Base-by-base conservation (phyloP, 2,888 invertebrate species). In the Biston betularia region DNA sequence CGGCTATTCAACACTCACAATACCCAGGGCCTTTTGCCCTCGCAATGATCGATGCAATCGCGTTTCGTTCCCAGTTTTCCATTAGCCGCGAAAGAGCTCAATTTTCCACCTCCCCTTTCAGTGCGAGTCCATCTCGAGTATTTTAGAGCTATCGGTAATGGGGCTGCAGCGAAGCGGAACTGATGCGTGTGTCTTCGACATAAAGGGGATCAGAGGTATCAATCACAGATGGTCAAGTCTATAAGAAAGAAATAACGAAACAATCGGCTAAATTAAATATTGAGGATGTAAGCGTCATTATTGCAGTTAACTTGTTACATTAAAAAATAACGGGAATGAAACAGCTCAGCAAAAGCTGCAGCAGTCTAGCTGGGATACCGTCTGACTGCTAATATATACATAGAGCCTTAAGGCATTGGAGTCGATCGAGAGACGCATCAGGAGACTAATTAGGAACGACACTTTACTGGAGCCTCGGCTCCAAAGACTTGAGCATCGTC, bases 91-190 rank as follows among this genome's bases (percentile, higher is more conserved):
- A 56, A 60, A 50, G 45, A 60, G 55, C 60, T 60, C 60, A 65
- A 65, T 65, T 65, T 65, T 65, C 65, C 50, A 65, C 40, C 50
- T 65, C 50, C 61, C 60, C n/a, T 52, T 62, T 65, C 53, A 65
- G 7, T 14, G 42, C 3, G 48, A 40, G 57, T 57, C 57, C 52
- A 40, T 66, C 57, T 54, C 14, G 44, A 35, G 48, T 42, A 24
- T 24, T 54, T 42, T 54, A 9, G 54, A 44, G 35, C 42, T 54
- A 65, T 54, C 40, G 48, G 54, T 60, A 65, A 60, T 60, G 53
- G 48, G 34, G 57, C 42, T 56, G 34, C 66, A 66, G 57, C 48
- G 42, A 58, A 12, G 66, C 46, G 66, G 55, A 55, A 58, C 58
- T 53, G 66, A 62, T 52, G 53, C 33, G 49, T 54, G 49, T 66